phyloP scores from a whole-genome alignment of 2,888 invertebrate species.

The Stenoptilia bipunctidactyla region DNA sequence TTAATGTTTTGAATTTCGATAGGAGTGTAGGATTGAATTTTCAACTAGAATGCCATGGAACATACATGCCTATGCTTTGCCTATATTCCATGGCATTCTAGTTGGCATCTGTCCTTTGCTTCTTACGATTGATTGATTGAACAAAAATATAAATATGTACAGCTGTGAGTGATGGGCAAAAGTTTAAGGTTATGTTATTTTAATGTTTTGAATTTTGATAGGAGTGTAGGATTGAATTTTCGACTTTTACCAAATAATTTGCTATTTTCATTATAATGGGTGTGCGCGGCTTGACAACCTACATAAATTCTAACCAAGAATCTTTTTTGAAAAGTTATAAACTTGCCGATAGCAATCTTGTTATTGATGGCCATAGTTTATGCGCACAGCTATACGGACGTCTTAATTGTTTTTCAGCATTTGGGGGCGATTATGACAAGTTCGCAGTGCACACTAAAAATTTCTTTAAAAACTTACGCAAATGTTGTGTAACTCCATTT shows the following conservation, averaged over 20 bases:
- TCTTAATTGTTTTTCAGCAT: slow-evolving; percentile 75
- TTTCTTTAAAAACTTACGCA: slow-evolving; percentile 78
- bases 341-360: slow-evolving; percentile 76
- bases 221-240: too few relatives aligned
- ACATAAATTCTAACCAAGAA: slow-evolving; percentile 76
- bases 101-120: too few relatives aligned
- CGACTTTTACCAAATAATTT: not conserved
- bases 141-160: too few relatives aligned
- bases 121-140: too few relatives aligned
- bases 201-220: too few relatives aligned
- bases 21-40: too few relatives aligned
- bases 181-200: too few relatives aligned
- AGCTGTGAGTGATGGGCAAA: too few relatives aligned
- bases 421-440: slow-evolving; percentile 89
- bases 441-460: slow-evolving; percentile 74
- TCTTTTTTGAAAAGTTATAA: slow-evolving; percentile 74
- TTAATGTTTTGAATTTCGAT: too few relatives aligned
- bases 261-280: slow-evolving; percentile 71
- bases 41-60: too few relatives aligned
- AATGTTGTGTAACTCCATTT: slow-evolving; percentile 79
- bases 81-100: too few relatives aligned
- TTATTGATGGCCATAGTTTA: slow-evolving; percentile 86
- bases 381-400: slow-evolving; percentile 78
- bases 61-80: too few relatives aligned
- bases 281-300: slow-evolving; percentile 87